A percentile compares a stretch with the other conserved stretches of the same genome.
Conservation (phyloP, 2,113 vertebrate genomes). For the Ciconia boyciana region DNA sequence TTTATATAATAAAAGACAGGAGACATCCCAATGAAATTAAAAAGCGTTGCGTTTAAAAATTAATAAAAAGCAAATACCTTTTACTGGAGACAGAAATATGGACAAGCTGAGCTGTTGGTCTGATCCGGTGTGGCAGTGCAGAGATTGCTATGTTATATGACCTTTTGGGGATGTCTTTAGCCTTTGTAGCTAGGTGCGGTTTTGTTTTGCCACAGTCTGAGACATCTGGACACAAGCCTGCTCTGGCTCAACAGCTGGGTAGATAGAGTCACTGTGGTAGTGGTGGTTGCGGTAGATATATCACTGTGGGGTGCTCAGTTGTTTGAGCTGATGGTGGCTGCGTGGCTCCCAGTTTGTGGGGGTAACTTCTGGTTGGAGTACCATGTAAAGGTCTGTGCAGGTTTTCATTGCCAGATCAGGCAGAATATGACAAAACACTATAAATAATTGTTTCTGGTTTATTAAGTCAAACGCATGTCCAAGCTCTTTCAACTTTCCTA, state of each 20-base stretch:
- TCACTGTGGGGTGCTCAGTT: neutral
- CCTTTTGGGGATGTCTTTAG: neutral
- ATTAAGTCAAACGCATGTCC: neutral
- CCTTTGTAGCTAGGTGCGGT: neutral
- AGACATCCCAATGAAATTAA: conserved; percentile 42
- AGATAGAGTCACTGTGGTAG: neutral
- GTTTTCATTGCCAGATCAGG: neutral
- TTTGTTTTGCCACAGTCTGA: neutral
- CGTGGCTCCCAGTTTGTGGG: neutral
- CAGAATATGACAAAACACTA: neutral
- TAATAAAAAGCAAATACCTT: conserved; percentile 47
- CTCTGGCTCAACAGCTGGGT: neutral
- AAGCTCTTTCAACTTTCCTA: neutral
- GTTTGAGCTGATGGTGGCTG: neutral
- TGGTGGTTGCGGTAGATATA: too few relatives aligned
- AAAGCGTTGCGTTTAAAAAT: conserved; percentile 10
- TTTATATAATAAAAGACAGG: conserved; percentile 57
- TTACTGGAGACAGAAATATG: neutral
- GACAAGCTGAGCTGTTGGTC: neutral
- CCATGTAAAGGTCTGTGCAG: neutral
- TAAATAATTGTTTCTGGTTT: neutral
- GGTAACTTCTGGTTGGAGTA: neutral
- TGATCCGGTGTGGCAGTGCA: neutral
- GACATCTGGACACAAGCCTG: neutral
- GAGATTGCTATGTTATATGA: neutral